Evolutionary conservation across 2,797 vertebrate genomes (phyloP).

Genomic region (Eleutherodactylus coqui): DNA sequence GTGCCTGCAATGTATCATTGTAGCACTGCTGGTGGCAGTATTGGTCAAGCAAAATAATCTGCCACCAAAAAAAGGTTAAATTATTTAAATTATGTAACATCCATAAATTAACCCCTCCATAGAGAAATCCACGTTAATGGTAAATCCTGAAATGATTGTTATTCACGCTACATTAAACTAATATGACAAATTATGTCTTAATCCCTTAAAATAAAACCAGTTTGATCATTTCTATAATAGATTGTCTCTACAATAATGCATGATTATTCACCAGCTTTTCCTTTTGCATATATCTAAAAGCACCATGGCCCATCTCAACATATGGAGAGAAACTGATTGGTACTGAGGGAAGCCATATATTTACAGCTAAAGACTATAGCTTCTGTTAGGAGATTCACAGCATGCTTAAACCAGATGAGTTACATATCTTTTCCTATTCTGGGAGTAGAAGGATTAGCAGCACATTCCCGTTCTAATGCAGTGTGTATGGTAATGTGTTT

Average conservation of each 20-base stretch:
- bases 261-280: not conserved
- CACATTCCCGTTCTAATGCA: slow-evolving; percentile 55
- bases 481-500: slow-evolving; percentile 60
- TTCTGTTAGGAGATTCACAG: slow-evolving; percentile 61
- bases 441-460: slow-evolving; percentile 58
- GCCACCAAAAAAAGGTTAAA: not conserved
- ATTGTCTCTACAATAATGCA: not conserved
- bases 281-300: slow-evolving; percentile 5
- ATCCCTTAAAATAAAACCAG: not conserved
- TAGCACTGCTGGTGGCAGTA: not conserved
- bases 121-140: not conserved
- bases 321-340: slow-evolving; percentile 40
- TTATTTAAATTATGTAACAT: not conserved
- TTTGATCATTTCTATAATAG: not conserved
- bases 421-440: slow-evolving; percentile 64
- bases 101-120: not conserved
- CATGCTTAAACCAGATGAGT: slow-evolving; percentile 56
- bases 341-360: slow-evolving; percentile 55
- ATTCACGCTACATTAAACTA: not conserved
- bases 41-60: not conserved
- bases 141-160: not conserved
- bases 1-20: not conserved
- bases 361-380: slow-evolving; percentile 59
- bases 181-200: not conserved
- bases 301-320: slow-evolving; percentile 19